Evolutionary conservation across 2,888 invertebrate species (phyloP).

Genomic region (Patella caerulea): DNA sequence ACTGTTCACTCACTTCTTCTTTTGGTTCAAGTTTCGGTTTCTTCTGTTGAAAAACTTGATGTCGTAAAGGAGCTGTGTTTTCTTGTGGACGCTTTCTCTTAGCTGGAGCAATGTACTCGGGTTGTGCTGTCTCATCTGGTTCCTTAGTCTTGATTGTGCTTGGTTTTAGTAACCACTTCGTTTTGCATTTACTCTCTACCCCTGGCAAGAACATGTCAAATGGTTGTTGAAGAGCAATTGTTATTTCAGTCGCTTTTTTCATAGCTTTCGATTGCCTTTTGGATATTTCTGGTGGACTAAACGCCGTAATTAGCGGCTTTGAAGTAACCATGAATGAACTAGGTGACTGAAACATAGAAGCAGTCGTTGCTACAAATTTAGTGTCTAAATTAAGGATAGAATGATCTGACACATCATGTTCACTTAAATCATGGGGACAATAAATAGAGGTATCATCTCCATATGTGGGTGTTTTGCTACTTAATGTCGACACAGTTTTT

Average conservation of each 20-base stretch:
- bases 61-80: not conserved
- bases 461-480: not conserved
- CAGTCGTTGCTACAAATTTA: not conserved
- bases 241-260: slow-evolving; percentile 4
- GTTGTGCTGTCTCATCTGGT: not conserved
- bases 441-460: slow-evolving; percentile 2
- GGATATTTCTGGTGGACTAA: not conserved
- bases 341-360: not conserved
- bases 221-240: not conserved
- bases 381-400: not conserved
- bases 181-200: not conserved
- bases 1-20: no score
- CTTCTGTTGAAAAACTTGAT: not conserved
- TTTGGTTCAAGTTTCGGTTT: not conserved
- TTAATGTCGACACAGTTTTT: not conserved
- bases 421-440: not conserved
- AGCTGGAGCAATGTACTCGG: not conserved
- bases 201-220: not conserved
- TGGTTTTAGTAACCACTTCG: not conserved
- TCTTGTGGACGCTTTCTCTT: not conserved
- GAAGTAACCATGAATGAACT: not conserved
- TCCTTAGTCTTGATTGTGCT: not conserved
- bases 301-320: not conserved
- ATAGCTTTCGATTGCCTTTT: not conserved
- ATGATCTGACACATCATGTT: not conserved